Evolutionary conservation across 2,888 invertebrate species (phyloP).

Genomic region (Rhamphomyia laevipes): DNA sequence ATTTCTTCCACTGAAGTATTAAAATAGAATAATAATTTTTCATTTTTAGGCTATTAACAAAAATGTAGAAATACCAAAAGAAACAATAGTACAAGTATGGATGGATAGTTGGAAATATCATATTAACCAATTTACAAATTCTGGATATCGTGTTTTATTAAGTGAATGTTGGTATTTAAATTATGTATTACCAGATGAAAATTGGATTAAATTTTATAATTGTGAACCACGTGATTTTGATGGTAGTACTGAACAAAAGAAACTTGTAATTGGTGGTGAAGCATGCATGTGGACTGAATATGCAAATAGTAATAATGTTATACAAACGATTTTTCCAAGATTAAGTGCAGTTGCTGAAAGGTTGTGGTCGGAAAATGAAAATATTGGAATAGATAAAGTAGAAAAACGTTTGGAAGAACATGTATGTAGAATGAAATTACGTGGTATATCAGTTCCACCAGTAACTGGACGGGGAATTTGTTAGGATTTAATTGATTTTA

Average conservation of each 20-base stretch:
- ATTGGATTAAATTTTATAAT: slow-evolving; percentile 57
- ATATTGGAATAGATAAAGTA: slow-evolving; percentile 35
- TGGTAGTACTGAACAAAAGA: slow-evolving; percentile 41
- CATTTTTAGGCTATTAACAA: slow-evolving; percentile 21
- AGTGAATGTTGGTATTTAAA: slow-evolving; percentile 87
- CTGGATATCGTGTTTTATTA: slow-evolving; percentile 54
- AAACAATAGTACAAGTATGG: slow-evolving; percentile 79
- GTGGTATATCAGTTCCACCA: slow-evolving; percentile 53
- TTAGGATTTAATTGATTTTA: no score
- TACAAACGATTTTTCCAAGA: slow-evolving; percentile 66
- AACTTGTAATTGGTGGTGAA: slow-evolving; percentile 74
- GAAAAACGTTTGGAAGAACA: slow-evolving; percentile 56
- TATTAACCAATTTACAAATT: slow-evolving; percentile 41
- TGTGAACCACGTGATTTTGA: slow-evolving; percentile 55
- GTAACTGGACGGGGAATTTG: slow-evolving; percentile 53
- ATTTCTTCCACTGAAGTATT: no score
- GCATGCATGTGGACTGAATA: slow-evolving; percentile 89
- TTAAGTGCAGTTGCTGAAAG: slow-evolving; percentile 77
- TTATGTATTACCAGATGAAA: slow-evolving; percentile 51
- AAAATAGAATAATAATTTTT: neutral
- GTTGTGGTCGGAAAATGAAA: slow-evolving; percentile 51
- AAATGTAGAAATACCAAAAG: slow-evolving; percentile 42
- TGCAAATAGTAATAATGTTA: slow-evolving; percentile 54
- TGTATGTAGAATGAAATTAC: slow-evolving; percentile 49
- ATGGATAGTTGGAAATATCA: slow-evolving; percentile 30